Percentiles rank a stretch among this genome's conserved stretches.
Conservation (phyloP, 2,113 vertebrate genomes). For the Thermophis baileyi region DNA sequence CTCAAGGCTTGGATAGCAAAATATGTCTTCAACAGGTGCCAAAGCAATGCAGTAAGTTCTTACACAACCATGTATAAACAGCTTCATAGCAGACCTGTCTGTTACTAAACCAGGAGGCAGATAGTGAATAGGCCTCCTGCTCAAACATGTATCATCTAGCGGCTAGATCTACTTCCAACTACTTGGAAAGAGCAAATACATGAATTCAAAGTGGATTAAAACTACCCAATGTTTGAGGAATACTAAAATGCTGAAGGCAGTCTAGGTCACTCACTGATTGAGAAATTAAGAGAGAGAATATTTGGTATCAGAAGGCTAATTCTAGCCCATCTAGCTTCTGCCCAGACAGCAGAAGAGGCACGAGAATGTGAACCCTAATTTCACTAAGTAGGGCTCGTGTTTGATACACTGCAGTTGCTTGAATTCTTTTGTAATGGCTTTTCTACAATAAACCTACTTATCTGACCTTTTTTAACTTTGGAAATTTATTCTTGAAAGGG, state of each 20-base stretch:
- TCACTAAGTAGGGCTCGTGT: neutral
- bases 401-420: neutral
- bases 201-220: neutral
- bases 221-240: neutral
- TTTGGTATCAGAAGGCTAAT: neutral
- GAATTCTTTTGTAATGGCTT: neutral
- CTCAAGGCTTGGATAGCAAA: neutral
- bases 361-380: neutral
- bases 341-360: neutral
- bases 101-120: neutral
- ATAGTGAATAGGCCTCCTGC: neutral
- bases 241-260: neutral
- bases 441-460: neutral
- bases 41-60: neutral
- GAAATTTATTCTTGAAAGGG: neutral
- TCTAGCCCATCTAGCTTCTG: neutral
- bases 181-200: neutral
- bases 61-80: neutral
- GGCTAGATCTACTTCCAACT: neutral
- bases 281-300: neutral
- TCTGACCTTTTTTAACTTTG: neutral
- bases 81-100: neutral
- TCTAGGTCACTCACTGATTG: neutral
- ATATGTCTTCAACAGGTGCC: neutral
- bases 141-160: neutral